Base-by-base conservation (phyloP, 2,113 vertebrate species). In the Haemorhous mexicanus region DNA sequence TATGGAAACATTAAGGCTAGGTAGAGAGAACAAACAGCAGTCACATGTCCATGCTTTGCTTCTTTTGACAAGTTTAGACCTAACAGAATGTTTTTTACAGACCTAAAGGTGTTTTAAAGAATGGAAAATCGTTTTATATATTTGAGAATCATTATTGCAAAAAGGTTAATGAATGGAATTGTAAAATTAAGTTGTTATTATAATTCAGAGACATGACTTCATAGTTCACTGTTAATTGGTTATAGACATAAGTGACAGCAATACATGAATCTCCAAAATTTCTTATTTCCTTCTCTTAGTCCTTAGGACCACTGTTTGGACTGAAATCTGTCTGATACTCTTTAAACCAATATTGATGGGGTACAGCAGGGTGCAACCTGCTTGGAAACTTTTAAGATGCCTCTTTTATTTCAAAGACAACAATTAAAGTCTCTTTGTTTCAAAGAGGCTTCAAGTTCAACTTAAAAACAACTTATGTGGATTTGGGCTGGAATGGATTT, bases 1-100 rank as follows among this genome's bases (percentile, higher is more conserved):
- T 63, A 33, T 20, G 11, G 32, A 91, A 77, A 59, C 0, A 2
- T 22, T 50, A 8, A 16, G 3, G 0, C 23, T 37, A 52, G 2
- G 6, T 28, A 41, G 28, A 84, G 5, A 50, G 5, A 69, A 66
- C 7, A 56, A 81, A 4, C 21, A 41, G n/a, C 6, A 56, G 14
- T 28, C 26, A 61, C 18, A 68, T 41, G 13, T 33, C 53, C 7
- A 32, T 56, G 7, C 2, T 81, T 52, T 73, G 4, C 21, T 77
- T 81, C 32, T 77, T 81, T 39, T 35, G 11, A 63, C 14, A 56
- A 12, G 9, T 61, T 84, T 80, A 84, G 26, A 46, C 2, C 9
- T 18, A 47, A 55, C 11, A 11, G 39, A 74, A n/a, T 19, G 1
- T 5, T 16, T 64, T 84, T 46, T 19, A 28, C 11, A 13, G 33